Conservation (phyloP, 1,140 invertebrate species). For the Pissodes strobi region DNA sequence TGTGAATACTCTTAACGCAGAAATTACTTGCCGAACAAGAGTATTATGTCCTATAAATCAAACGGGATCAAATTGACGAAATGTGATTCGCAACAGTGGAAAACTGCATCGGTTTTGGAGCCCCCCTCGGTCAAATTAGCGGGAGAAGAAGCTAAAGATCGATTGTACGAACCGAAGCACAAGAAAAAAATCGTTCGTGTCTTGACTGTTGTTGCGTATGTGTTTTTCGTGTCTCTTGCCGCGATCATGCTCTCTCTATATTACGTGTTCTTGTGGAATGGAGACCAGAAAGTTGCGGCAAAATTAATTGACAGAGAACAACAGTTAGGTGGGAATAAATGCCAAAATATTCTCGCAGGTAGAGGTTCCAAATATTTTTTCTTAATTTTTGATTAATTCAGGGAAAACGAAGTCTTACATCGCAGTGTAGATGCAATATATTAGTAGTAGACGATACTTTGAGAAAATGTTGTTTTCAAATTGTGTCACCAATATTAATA, state of each 20-base stretch:
- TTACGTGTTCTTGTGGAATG: conserved; percentile 94
- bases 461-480: too few species aligned
- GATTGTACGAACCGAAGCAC: conserved; percentile 79
- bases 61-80: conserved; percentile 51
- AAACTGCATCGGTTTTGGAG: conserved; percentile 56
- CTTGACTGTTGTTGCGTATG: conserved; percentile 92
- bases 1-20: conserved; percentile 19
- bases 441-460: too few species aligned
- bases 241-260: conserved; percentile 94
- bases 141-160: conserved; percentile 78
- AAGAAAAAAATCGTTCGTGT: conserved; percentile 89
- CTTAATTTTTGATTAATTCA: not conserved
- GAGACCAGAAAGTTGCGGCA: conserved; percentile 34
- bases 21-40: not conserved
- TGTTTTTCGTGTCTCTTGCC: conserved; percentile 92
- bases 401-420: not conserved
- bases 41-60: conserved; percentile 51
- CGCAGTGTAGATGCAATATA: too few species aligned
- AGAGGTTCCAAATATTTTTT: too few species aligned
- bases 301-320: conserved; percentile 3
- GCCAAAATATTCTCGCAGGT: conserved; percentile 25
- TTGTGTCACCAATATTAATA: too few species aligned
- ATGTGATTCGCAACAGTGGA: conserved; percentile 47
- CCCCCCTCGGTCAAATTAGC: conserved; percentile 65
- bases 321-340: not conserved